phyloP scores from a whole-genome alignment of 2,113 vertebrate species.

The Onychostoma macrolepis region DNA sequence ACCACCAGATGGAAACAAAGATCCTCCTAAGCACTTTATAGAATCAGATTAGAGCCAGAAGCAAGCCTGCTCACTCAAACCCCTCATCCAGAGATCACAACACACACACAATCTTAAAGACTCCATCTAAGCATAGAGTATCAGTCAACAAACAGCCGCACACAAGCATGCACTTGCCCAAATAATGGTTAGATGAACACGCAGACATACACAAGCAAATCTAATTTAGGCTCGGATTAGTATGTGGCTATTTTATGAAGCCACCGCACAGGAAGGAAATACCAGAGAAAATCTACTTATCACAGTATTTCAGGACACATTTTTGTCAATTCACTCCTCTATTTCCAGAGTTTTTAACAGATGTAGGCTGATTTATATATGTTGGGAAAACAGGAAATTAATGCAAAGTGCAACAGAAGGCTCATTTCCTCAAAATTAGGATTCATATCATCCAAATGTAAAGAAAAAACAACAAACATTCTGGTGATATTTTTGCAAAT shows the following conservation, averaged over 20 bases:
- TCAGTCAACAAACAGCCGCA: conserved; percentile 14
- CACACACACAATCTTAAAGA: conserved; percentile 31
- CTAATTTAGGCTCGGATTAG: conserved; percentile 17
- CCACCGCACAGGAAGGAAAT: not conserved
- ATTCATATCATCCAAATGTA: not conserved
- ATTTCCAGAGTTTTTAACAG: not conserved
- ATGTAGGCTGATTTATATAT: not conserved
- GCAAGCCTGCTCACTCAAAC: conserved; percentile 43
- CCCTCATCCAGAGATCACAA: conserved; percentile 38
- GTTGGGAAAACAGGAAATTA: not conserved
- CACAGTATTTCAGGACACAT: conserved; percentile 6
- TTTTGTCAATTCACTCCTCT: conserved; percentile 10
- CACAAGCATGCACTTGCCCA: not conserved
- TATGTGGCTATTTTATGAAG: conserved; percentile 18
- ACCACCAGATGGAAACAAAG: conserved; percentile 68
- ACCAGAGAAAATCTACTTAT: conserved; percentile 22
- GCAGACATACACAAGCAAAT: conserved; percentile 14
- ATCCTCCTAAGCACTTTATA: conserved; percentile 71
- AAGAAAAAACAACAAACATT: not conserved
- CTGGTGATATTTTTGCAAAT: not conserved
- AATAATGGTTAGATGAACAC: conserved; percentile 18
- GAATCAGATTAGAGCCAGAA: conserved; percentile 72
- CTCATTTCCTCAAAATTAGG: not conserved
- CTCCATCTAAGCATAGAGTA: conserved; percentile 22
- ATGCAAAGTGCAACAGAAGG: not conserved